Conservation (phyloP, 2,888 invertebrate genomes). For the Hyalella azteca region DNA sequence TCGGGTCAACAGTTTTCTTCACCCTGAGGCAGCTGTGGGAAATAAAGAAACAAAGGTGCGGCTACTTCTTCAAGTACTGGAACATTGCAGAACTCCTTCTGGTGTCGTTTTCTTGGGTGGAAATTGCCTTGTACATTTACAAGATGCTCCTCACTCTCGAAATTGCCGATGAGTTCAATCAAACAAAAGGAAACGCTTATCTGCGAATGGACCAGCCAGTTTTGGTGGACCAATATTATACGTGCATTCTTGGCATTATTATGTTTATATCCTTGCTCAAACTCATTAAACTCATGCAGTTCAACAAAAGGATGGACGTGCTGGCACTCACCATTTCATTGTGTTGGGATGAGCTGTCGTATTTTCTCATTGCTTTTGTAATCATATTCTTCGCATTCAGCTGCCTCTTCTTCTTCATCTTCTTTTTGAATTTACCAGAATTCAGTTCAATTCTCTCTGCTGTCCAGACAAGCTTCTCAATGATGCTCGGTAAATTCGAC, state of each 20-base stretch:
- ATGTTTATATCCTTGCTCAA: slow-evolving; percentile 66
- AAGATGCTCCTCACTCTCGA: slow-evolving; percentile 39
- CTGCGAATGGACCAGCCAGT: slow-evolving; percentile 63
- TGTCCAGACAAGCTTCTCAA: slow-evolving; percentile 64
- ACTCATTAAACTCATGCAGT: slow-evolving; percentile 66
- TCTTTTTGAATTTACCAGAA: slow-evolving; percentile 60
- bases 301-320: slow-evolving; percentile 61
- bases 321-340: slow-evolving; percentile 60
- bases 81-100: slow-evolving; percentile 51
- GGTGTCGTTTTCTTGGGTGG: slow-evolving; percentile 43
- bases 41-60: slow-evolving; percentile 46
- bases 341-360: slow-evolving; percentile 61
- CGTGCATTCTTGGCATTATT: slow-evolving; percentile 65
- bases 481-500: slow-evolving; percentile 65
- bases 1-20: slow-evolving; percentile 63
- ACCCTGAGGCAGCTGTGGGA: slow-evolving; percentile 58
- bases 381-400: slow-evolving; percentile 64
- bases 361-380: slow-evolving; percentile 64
- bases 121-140: slow-evolving; percentile 48
- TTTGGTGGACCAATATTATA: slow-evolving; percentile 65
- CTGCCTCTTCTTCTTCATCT: slow-evolving; percentile 61
- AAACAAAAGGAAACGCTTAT: slow-evolving; percentile 56
- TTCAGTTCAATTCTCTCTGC: slow-evolving; percentile 62
- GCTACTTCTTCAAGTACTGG: slow-evolving; percentile 51
- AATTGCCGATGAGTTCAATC: slow-evolving; percentile 41